Conservation (phyloP, 1,140 invertebrate genomes). For the Drosophila sechellia region DNA sequence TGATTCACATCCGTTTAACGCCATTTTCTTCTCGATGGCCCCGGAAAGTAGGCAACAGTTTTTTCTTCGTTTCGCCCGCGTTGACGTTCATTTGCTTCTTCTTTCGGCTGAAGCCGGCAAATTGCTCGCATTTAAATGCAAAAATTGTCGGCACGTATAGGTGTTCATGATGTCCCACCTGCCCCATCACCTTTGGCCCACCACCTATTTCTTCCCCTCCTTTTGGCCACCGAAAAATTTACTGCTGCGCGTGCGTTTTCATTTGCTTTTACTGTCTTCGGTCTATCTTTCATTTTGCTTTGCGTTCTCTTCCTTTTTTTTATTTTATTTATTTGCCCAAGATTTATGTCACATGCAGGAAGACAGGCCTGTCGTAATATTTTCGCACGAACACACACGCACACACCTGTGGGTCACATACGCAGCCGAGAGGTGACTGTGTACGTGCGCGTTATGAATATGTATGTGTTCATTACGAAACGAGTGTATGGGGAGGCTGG, state of each 20-base stretch:
- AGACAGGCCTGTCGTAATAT: conserved; percentile 54
- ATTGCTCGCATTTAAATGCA: conserved; percentile 81
- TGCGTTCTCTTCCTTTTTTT: conserved; percentile 16
- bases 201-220: neutral
- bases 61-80: conserved; percentile 23
- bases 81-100: conserved; percentile 22
- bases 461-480: conserved; percentile 75
- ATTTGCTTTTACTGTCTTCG: conserved; percentile 70
- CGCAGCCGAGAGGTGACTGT: conserved; percentile 5
- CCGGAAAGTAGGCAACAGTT: conserved; percentile 69
- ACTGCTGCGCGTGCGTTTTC: conserved; percentile 67
- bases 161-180: conserved; percentile 67
- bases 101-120: conserved; percentile 48
- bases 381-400: conserved; percentile 42
- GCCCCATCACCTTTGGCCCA: conserved; percentile 25
- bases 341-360: conserved; percentile 76
- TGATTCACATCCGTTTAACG: conserved; percentile 72
- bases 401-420: conserved; percentile 30
- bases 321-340: conserved; percentile 74
- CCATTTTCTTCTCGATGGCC: conserved; percentile 57
- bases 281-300: conserved; percentile 44
- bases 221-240: conserved; percentile 48
- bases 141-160: conserved; percentile 77
- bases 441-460: conserved; percentile 70
- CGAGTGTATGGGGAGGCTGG: neutral